Conservation (phyloP, 2,888 invertebrate species). For the Acleris cristana region DNA sequence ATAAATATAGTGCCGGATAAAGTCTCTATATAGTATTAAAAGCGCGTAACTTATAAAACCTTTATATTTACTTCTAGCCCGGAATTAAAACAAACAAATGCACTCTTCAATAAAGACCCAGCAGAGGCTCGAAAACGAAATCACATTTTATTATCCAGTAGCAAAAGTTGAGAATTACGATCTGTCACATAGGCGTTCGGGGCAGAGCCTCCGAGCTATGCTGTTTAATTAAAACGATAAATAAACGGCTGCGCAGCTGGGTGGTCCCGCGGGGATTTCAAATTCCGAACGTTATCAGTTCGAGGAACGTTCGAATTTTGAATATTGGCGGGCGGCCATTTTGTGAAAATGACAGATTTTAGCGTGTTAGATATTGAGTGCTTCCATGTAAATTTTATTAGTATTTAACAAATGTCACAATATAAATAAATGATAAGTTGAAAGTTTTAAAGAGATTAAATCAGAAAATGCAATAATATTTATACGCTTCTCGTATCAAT, state of each 20-base stretch:
- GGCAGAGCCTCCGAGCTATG: constrained; percentile 66
- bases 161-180: constrained; percentile 66
- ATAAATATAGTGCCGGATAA: no score
- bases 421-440: no score
- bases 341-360: neutral
- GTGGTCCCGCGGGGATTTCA: constrained; percentile 66
- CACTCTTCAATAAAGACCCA: no score
- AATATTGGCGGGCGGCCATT: constrained; percentile 11
- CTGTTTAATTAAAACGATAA: constrained; percentile 82
- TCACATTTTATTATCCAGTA: constrained; percentile 52
- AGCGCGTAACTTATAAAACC: no score
- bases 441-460: no score
- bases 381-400: no score
- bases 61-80: no score
- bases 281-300: constrained; percentile 67
- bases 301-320: constrained; percentile 48
- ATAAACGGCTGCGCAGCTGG: constrained; percentile 60
- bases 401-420: no score
- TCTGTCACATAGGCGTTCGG: constrained; percentile 66
- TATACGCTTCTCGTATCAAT: no score
- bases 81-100: no score
- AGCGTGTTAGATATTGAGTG: neutral
- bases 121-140: constrained; percentile 2
- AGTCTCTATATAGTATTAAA: no score
- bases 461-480: no score